Base-by-base conservation (phyloP, 1,140 invertebrate species). In the Vanessa tameamea region DNA sequence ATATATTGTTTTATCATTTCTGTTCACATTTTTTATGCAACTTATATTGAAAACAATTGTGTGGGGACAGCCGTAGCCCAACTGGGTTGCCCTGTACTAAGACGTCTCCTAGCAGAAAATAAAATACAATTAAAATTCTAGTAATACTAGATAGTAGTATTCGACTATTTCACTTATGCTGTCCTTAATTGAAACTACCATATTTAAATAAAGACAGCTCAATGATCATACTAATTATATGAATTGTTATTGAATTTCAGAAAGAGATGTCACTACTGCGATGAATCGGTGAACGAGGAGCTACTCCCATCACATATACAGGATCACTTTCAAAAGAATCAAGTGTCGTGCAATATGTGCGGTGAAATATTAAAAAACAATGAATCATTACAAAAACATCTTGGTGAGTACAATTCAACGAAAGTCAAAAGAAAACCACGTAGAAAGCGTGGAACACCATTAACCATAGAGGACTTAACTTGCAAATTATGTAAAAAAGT, bases 401-500 rank as follows among this genome's bases (percentile, higher is more conserved):
- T 85, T 9, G 77, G 76, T 14, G 82, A 87, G 53, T 86, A 82
- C 47, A 82, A 78, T 37, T 61, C 64, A 3, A 53, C 66, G 0
- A 87, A 87, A 79, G 78, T 79, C 13, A 78, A 80, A 64, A 68
- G 73, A 37, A 82, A 79, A 79, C 78, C 80, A 0, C 68, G 82
- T 3, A 78, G 82, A 31, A 85, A 85, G 69, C 78, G 82, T 11
- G 83, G 83, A 5, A 83, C 82, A 1, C 84, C 84, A 15, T 71
- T 82, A n/a, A 81, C 79, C 63, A 73, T 78, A 53, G 81, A 85
- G 12, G 82, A 86, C 59, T 67, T 87, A 13, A 87, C 84, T 16
- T 92, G 90, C 64, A 61, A 83, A 55, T 64, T 89, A 4, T 92
- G 90, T 68, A 82, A 89, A 63, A 92, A 91, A 59, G 78, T 81